phyloP scores from a whole-genome alignment of 2,888 invertebrate genomes.

The Tanaodytes sp. region DNA sequence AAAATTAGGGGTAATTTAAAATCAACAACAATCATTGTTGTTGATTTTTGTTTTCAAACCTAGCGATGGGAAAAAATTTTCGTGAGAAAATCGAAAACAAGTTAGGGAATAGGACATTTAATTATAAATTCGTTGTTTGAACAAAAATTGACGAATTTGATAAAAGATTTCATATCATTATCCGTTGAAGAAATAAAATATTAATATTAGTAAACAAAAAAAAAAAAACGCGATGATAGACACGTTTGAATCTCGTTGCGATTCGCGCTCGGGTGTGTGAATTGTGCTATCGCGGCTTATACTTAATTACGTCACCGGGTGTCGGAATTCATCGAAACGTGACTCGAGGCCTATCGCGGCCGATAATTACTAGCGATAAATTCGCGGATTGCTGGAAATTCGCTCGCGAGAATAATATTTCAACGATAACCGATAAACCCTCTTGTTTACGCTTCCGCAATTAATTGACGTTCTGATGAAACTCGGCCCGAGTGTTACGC shows the following conservation, averaged over 20 bases:
- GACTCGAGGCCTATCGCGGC: slow-evolving; percentile 44
- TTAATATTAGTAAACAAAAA: no score
- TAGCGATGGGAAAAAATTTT: no score
- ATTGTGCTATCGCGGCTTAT: slow-evolving; percentile 42
- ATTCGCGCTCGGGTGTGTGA: slow-evolving; percentile 46
- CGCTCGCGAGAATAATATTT: slow-evolving; percentile 52
- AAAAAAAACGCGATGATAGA: no score
- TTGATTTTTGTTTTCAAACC: no score
- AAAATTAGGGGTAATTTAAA: no score
- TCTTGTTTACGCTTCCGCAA: slow-evolving; percentile 51
- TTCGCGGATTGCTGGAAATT: slow-evolving; percentile 53
- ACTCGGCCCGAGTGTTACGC: slow-evolving; percentile 39
- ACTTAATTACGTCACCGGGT: slow-evolving; percentile 50
- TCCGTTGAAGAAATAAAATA: no score
- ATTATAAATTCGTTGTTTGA: no score
- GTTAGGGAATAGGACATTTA: no score
- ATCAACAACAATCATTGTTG: no score
- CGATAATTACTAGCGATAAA: slow-evolving; percentile 52
- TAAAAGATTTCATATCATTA: no score
- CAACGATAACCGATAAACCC: slow-evolving; percentile 52
- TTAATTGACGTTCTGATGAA: slow-evolving; percentile 54
- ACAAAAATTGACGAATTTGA: no score
- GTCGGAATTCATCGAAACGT: slow-evolving; percentile 55
- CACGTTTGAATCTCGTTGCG: slow-evolving; percentile 33
- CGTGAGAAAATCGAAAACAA: no score